Conservation (phyloP, 2,113 vertebrate species). For the Mus musculus region DNA sequence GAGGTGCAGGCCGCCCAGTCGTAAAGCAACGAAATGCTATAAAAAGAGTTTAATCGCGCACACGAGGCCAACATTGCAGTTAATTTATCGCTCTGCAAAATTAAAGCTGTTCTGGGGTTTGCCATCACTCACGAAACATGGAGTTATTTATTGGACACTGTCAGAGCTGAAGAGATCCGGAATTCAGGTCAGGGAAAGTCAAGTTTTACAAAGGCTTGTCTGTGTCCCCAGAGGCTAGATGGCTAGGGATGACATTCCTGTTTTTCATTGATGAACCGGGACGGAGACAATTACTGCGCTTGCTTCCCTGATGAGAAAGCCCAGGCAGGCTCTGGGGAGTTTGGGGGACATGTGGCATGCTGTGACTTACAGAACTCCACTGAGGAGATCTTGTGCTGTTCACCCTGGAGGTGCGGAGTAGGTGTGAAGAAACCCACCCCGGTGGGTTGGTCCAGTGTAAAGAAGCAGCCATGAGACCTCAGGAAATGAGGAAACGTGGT, state of each 20-base stretch:
- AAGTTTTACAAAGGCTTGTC: neutral
- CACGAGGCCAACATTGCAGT: neutral
- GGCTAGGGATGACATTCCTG: neutral
- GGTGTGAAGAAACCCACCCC: neutral
- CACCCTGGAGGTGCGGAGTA: neutral
- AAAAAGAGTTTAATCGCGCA: slow-evolving; percentile 36
- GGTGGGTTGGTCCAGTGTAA: neutral
- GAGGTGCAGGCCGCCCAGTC: neutral
- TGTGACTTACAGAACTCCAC: neutral
- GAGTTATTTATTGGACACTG: slow-evolving; percentile 42
- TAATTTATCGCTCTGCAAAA: slow-evolving; percentile 55
- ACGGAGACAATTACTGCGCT: accelerated
- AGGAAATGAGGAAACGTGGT: neutral
- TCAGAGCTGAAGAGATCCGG: slow-evolving; percentile 4
- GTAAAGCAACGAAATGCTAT: slow-evolving; percentile 28
- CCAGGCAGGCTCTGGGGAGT: accelerated
- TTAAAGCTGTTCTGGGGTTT: neutral
- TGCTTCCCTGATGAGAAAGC: neutral
- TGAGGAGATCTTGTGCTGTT: neutral
- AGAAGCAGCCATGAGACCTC: too few relatives aligned
- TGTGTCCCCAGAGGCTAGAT: neutral
- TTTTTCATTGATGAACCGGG: neutral
- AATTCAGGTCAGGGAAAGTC: slow-evolving; percentile 53
- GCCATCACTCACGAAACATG: neutral
- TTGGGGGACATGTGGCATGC: neutral